Conservation (phyloP, 2,888 invertebrate genomes). For the Epirrhoe tristata region DNA sequence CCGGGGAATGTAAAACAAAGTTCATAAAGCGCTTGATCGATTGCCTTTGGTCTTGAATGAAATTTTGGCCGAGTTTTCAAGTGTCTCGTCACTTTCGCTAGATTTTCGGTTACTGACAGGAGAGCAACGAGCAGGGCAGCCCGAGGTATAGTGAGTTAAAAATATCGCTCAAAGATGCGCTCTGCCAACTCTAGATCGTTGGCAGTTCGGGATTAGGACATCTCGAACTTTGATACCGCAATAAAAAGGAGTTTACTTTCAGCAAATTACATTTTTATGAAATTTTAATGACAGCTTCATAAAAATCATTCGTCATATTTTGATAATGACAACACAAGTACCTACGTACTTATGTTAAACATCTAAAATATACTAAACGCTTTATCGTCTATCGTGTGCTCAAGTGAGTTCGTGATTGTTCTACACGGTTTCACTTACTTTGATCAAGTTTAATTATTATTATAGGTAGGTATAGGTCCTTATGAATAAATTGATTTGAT, state of each 20-base stretch:
- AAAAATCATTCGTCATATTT: not conserved
- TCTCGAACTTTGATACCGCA: conserved; percentile 77
- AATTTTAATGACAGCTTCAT: not conserved
- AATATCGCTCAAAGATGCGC: conserved; percentile 84
- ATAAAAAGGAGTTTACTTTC: conserved; percentile 53
- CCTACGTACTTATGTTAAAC: not conserved
- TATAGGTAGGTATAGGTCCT: no score
- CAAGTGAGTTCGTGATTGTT: no score
- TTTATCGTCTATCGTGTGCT: no score
- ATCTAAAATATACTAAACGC: no score
- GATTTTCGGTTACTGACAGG: conserved; percentile 70
- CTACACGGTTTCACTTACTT: no score
- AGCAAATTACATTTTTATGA: conserved; percentile 5
- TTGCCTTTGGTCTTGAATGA: conserved; percentile 48
- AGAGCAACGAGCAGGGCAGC: conserved; percentile 77
- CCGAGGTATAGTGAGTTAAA: conserved; percentile 84
- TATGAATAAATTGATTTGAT: no score
- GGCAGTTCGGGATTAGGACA: conserved; percentile 70
- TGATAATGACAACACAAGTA: not conserved
- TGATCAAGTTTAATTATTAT: no score
- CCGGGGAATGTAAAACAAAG: conserved; percentile 33
- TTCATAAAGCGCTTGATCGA: conserved; percentile 42
- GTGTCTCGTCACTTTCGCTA: conserved; percentile 78
- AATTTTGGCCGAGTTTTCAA: conserved; percentile 55
- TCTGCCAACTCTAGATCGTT: conserved; percentile 78